Evolutionary conservation across 2,797 vertebrate genomes (phyloP).

Genomic region (Thalassophryne amazonica): DNA sequence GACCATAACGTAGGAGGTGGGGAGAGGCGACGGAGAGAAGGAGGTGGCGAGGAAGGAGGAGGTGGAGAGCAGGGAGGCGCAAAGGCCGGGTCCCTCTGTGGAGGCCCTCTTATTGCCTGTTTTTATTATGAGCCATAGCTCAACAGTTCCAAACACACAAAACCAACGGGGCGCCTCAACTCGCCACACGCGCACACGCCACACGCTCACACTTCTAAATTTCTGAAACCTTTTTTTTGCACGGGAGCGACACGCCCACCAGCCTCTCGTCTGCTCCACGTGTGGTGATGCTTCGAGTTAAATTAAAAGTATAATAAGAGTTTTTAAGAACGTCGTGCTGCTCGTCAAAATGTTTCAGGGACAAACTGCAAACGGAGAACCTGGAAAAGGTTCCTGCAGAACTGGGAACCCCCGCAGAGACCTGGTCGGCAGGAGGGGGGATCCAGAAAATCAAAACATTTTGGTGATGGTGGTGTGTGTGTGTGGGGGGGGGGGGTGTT

Average conservation of each 20-base stretch:
- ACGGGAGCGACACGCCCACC: not conserved
- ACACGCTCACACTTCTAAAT: slow-evolving; percentile 19
- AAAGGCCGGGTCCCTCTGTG: slow-evolving; percentile 85
- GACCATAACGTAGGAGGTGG: slow-evolving; percentile 84
- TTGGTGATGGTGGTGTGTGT: no score
- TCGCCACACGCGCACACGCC: not conserved
- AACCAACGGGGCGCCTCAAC: slow-evolving; percentile 4
- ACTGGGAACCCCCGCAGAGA: slow-evolving; percentile 41
- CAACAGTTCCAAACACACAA: slow-evolving; percentile 65
- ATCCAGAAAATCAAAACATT: no score
- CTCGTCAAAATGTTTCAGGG: slow-evolving; percentile 54
- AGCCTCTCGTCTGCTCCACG: slow-evolving; percentile 20
- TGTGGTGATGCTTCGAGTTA: slow-evolving; percentile 26
- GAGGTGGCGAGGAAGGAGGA: slow-evolving; percentile 40
- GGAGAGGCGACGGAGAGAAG: slow-evolving; percentile 61
- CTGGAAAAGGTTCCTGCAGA: slow-evolving; percentile 40
- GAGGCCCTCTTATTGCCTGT: slow-evolving; percentile 91
- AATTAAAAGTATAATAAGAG: slow-evolving; percentile 58
- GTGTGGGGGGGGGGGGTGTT: no score
- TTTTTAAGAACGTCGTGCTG: slow-evolving; percentile 25
- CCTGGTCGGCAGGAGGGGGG: no score
- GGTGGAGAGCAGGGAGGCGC: slow-evolving; percentile 36
- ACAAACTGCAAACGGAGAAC: slow-evolving; percentile 56
- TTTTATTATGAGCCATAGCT: slow-evolving; percentile 92
- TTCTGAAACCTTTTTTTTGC: slow-evolving; percentile 4